phyloP scores from a whole-genome alignment of 2,113 vertebrate species.

The Poecile atricapillus region DNA sequence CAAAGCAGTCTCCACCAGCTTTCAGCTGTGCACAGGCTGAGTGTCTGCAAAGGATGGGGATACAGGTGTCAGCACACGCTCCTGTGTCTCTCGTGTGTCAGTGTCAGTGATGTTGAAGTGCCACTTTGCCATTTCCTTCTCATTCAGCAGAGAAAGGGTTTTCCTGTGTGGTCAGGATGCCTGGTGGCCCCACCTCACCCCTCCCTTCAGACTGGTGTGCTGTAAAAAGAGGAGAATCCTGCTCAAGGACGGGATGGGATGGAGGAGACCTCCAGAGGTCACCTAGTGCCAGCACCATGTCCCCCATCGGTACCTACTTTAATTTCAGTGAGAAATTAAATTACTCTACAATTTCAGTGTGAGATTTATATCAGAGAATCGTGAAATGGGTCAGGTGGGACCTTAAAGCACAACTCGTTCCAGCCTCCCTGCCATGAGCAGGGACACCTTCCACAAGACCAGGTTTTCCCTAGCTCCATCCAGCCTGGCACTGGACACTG shows the following conservation, averaged over 20 bases:
- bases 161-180: not conserved
- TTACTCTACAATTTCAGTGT: not conserved
- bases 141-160: not conserved
- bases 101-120: not conserved
- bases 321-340: not conserved
- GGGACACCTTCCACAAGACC: not conserved
- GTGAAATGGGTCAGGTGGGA: too few relatives aligned
- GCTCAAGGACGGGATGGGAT: not conserved
- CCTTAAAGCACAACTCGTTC: rapidly evolving
- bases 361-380: not conserved
- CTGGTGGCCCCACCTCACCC: not conserved
- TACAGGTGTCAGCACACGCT: not conserved
- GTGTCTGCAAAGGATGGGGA: not conserved
- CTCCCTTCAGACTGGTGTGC: not conserved
- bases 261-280: not conserved
- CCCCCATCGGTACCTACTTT: not conserved
- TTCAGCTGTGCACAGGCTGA: not conserved
- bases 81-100: rapidly evolving
- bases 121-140: not conserved
- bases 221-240: not conserved
- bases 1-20: not conserved
- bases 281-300: not conserved
- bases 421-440: not conserved
- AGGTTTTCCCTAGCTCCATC: not conserved
- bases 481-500: not conserved